These are phyloP conservation scores for Fratercula arctica DNA, from an alignment of 2,797 vertebrate genomes.

Conservation along the genomic window DNA sequence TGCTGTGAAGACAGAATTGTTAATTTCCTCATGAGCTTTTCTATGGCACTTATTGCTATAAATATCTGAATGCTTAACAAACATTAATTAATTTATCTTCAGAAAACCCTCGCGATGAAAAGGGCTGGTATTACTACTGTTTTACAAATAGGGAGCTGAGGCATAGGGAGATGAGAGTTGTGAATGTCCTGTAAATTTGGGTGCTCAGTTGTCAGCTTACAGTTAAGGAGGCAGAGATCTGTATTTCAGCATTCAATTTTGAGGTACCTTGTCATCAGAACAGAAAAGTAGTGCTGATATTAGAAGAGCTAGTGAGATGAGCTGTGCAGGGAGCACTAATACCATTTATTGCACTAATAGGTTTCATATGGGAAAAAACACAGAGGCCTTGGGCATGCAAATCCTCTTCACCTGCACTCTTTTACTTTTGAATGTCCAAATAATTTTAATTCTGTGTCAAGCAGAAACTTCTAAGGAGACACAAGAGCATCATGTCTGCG, in stretches of 20 bases:
- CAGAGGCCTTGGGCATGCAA: not conserved
- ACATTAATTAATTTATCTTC: slow-evolving; percentile 70
- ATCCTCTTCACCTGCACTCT: not conserved
- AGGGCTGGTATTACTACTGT: slow-evolving; percentile 16
- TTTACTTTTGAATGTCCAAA: not conserved
- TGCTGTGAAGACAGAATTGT: slow-evolving; percentile 72
- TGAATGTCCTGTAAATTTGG: not conserved
- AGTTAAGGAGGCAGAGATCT: not conserved
- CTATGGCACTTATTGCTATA: slow-evolving; percentile 67
- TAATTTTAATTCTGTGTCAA: not conserved
- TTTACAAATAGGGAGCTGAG: slow-evolving; percentile 5
- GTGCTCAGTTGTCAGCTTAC: not conserved
- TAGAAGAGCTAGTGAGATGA: not conserved
- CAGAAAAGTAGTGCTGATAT: not conserved
- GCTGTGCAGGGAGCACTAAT: not conserved
- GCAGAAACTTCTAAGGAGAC: not conserved
- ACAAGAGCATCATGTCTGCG: rapidly evolving
- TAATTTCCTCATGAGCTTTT: slow-evolving; percentile 72
- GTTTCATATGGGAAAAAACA: not conserved
- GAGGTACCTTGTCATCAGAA: not conserved
- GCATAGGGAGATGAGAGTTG: not conserved
- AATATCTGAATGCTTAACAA: slow-evolving; percentile 68
- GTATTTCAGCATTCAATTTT: not conserved
- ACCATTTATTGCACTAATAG: not conserved
- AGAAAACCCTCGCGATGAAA: not conserved